Percentiles rank a stretch among this genome's conserved stretches.
Conservation (phyloP, 2,113 vertebrate species). For the Dromiciops gliroides region DNA sequence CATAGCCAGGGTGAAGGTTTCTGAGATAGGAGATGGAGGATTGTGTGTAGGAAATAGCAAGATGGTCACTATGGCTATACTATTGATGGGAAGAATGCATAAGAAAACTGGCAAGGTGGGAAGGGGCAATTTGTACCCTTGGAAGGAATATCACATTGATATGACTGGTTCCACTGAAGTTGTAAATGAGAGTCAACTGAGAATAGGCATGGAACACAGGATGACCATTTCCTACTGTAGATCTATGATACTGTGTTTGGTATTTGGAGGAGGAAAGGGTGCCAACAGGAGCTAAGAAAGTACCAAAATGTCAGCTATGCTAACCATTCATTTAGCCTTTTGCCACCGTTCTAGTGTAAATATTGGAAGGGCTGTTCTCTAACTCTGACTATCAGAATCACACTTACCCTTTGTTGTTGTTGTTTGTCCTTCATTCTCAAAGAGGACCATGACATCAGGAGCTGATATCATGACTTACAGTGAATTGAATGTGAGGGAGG, state of each 20-base stretch:
- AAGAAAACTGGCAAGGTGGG: neutral
- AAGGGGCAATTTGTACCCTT: neutral
- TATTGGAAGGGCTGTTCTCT: neutral
- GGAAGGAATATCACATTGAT: neutral
- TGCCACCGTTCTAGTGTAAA: neutral
- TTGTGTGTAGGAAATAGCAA: neutral
- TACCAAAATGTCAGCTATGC: neutral
- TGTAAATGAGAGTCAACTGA: neutral
- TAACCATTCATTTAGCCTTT: neutral
- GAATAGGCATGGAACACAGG: neutral
- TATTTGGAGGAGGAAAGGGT: neutral
- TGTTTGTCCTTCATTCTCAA: too few species aligned
- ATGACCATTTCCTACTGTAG: neutral
- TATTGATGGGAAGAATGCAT: neutral
- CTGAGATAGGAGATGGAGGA: neutral
- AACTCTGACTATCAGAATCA: neutral
- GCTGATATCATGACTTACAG: too few species aligned
- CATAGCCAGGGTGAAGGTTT: neutral
- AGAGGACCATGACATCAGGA: too few species aligned
- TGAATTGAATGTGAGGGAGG: too few species aligned
- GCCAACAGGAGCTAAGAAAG: neutral
- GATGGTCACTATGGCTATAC: neutral
- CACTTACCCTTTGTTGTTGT: neutral
- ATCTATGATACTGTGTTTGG: neutral
- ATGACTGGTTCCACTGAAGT: neutral